phyloP scores from a whole-genome alignment of 1,140 invertebrate species.

The Holotrichia oblita region DNA sequence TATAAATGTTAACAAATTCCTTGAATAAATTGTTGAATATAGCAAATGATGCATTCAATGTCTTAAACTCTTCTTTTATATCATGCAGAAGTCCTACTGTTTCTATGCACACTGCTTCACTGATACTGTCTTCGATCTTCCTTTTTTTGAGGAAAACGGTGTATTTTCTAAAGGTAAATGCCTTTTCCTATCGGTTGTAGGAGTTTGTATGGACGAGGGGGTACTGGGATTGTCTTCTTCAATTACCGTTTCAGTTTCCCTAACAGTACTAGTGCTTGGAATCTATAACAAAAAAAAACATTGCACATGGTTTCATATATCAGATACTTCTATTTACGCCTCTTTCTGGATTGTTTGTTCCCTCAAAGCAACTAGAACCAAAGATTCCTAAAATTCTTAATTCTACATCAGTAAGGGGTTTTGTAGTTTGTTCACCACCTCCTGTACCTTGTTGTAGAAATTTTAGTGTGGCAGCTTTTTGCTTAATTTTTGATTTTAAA shows the following conservation, averaged over 20 bases:
- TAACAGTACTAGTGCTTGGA: background rate
- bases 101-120: background rate
- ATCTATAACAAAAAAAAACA: background rate
- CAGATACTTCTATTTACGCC: background rate
- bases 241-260: background rate
- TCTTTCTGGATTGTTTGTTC: background rate
- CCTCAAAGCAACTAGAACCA: constrained; percentile 1
- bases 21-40: background rate
- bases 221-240: background rate
- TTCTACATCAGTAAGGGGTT: background rate
- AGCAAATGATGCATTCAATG: background rate
- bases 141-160: background rate
- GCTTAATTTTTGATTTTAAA: too few relatives aligned
- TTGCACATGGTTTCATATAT: background rate
- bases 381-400: background rate
- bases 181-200: background rate
- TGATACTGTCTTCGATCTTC: background rate
- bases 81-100: background rate
- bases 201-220: background rate
- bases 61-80: background rate
- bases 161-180: background rate
- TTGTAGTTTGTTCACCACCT: too few relatives aligned
- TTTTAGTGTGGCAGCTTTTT: too few relatives aligned
- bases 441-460: too few relatives aligned
- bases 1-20: background rate